Base-by-base conservation (phyloP, 2,113 vertebrate species). In the Orcinus orca region DNA sequence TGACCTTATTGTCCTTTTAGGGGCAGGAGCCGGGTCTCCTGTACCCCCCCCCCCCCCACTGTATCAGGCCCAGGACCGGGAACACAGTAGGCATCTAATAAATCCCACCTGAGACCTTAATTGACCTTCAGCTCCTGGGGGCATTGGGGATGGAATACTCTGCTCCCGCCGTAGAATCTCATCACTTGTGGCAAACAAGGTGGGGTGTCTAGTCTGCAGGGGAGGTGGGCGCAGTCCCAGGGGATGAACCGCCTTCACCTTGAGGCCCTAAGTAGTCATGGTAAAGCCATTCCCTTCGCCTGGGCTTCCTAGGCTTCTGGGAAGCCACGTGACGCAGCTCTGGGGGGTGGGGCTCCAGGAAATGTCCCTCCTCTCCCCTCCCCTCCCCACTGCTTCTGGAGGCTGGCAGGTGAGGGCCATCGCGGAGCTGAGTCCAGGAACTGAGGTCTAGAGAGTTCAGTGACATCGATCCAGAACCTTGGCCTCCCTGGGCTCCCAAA, bases 381-480 rank as follows among this genome's bases (percentile, higher is more conserved):
- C 31, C 13, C 15, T 79, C n/a, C 63, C 23, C 13, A 1, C 15
- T 18, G 44, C 25, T 18, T 23, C 36, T 44, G 76, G 41, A 53
- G 60, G 50, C 47, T 50, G 55, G 10, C 31, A 26, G 26, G 8
- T 7, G 1, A 38, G 29, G 38, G n/a, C n/a, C 9, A 2, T 1
- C 13, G 25, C 18, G 1, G 25, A 13, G 31, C 36, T 18, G n/a
- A 44, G 50, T 13, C 95, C 18, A 5, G 8, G 65, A 44, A 25
- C 18, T 15, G 31, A 80, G 73, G 53, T 84, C 50, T 12, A 4
- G 60, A 50, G 60, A 11, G 26, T 18, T 13, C 55, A 65, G 25
- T 11, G 6, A 41, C 0, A 1, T 47, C 50, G 3, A 8, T 9
- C 8, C 44, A 14, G 53, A 53, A 8, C 41, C 25, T 36, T 25